A percentile compares a stretch with the other conserved stretches of the same genome.
Evolutionary conservation across 37 sponge, comb jelly and placozoan species (phyloP).

Genomic region (Hexactinellida sp.): DNA sequence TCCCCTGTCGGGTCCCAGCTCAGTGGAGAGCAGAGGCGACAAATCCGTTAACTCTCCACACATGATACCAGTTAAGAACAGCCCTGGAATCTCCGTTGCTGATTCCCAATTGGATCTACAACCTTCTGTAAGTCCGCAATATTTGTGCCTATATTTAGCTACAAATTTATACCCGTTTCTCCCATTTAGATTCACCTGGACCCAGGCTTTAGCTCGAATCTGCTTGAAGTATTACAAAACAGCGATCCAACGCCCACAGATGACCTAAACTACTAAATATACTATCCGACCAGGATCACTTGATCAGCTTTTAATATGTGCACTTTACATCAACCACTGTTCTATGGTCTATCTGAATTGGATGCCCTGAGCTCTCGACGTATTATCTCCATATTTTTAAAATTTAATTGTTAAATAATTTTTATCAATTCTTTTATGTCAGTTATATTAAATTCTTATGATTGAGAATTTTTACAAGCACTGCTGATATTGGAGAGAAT

Average conservation of each 20-base stretch:
- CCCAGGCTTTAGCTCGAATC: not conserved
- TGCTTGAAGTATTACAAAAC: not conserved
- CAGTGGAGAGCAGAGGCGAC: not conserved
- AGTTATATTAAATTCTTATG: constrained; percentile 12
- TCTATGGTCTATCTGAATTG: not conserved
- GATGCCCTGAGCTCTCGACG: not conserved
- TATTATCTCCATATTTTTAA: not conserved
- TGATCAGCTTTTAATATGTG: not conserved
- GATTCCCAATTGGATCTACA: constrained; percentile 9
- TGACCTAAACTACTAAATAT: not conserved
- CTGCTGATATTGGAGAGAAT: not conserved
- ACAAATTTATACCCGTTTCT: too few relatives aligned
- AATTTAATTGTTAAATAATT: not conserved
- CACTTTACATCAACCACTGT: not conserved
- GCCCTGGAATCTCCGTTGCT: not conserved
- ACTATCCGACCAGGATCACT: not conserved
- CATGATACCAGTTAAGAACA: not conserved
- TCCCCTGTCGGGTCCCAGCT: not conserved
- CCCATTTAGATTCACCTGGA: not conserved
- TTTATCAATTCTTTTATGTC: constrained; percentile 14
- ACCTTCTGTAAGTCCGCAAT: not conserved
- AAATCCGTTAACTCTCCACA: not conserved
- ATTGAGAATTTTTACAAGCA: constrained; percentile 3
- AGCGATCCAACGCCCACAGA: not conserved
- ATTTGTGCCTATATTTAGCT: too few relatives aligned